Percentiles rank a stretch among this genome's conserved stretches.
Evolutionary conservation across 1,140 invertebrate species (phyloP).

Genomic region (Delia radicum): DNA sequence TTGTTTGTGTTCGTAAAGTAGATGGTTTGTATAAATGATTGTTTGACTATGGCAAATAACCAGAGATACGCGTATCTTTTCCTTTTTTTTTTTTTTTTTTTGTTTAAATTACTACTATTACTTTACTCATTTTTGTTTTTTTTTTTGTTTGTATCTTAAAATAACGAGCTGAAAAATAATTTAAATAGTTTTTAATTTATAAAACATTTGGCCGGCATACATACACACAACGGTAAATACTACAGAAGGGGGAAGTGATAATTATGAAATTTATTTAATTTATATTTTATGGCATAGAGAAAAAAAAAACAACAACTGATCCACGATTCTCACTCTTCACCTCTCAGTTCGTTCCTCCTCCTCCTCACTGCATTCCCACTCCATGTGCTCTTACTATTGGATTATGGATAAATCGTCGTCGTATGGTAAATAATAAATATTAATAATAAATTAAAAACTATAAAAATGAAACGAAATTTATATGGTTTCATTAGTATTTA

Average conservation of each 20-base stretch:
- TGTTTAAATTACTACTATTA: background rate
- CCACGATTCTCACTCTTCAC: too few species aligned
- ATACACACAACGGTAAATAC: background rate
- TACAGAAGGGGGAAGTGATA: background rate
- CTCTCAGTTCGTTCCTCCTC: too few species aligned
- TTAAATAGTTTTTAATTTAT: background rate
- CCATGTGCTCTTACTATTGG: background rate
- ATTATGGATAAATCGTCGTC: background rate
- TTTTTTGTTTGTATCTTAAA: background rate
- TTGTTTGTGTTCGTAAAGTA: too few species aligned
- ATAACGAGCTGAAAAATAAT: background rate
- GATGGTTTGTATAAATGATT: too few species aligned
- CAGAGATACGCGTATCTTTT: too few species aligned
- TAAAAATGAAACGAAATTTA: background rate
- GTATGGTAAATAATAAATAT: background rate
- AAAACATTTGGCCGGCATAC: background rate
- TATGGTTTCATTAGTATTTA: conserved; percentile 20
- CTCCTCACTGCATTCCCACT: too few species aligned
- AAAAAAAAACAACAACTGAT: too few species aligned
- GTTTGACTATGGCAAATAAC: too few species aligned
- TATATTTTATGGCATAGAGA: background rate
- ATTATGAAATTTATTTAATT: background rate
- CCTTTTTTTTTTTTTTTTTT: background rate
- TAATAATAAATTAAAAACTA: conserved; percentile 9
- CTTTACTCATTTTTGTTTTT: background rate